phyloP scores from a whole-genome alignment of 2,797 vertebrate species.

The Acrocephalus scirpaceus region DNA sequence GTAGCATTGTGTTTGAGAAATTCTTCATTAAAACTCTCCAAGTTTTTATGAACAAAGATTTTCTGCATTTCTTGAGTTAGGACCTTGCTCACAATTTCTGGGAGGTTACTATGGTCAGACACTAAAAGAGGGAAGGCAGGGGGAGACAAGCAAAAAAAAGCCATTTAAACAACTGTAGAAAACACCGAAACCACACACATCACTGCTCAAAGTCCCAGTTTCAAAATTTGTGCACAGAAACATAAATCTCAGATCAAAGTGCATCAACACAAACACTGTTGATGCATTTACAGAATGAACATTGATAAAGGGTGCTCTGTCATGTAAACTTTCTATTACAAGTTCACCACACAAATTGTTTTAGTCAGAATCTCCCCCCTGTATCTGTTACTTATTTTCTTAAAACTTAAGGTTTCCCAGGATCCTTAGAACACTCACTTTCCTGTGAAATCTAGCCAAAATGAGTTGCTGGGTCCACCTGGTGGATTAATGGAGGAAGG shows the following conservation, averaged over 20 bases:
- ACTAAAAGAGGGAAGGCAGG: conserved; percentile 55
- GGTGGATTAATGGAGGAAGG: neutral
- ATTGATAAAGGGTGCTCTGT: neutral
- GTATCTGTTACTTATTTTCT: neutral
- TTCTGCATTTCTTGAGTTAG: conserved; percentile 82
- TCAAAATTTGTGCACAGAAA: neutral
- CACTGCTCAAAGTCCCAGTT: neutral
- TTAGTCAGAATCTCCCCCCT: neutral
- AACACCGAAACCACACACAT: neutral
- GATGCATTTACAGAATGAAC: neutral
- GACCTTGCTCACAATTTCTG: conserved; percentile 80
- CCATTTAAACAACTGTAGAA: neutral
- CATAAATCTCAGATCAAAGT: neutral
- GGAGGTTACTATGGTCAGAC: conserved; percentile 80
- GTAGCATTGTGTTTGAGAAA: conserved; percentile 79
- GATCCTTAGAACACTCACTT: neutral
- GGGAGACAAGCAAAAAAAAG: neutral
- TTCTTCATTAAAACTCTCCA: conserved; percentile 82
- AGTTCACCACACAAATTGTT: neutral
- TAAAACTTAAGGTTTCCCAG: neutral
- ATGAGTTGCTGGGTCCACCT: neutral
- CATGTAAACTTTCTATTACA: neutral
- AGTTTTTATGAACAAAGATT: conserved; percentile 80
- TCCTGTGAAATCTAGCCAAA: neutral
- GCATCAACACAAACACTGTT: neutral